Base-by-base conservation (phyloP, 2,797 vertebrate species). In the Chaenodraco wilsoni region DNA sequence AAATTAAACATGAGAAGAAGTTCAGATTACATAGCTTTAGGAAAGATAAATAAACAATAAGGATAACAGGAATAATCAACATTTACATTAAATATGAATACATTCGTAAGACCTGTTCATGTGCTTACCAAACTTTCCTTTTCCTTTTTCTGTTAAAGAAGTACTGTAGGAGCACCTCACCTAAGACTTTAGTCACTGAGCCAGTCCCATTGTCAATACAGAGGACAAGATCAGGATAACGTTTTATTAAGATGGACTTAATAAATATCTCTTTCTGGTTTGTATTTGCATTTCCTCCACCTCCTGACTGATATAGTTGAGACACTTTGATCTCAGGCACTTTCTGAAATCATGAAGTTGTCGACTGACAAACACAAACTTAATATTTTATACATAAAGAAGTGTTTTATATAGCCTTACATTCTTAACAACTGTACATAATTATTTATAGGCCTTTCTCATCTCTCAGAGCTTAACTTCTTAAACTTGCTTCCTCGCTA, bases 291-390 rank as follows among this genome's bases (percentile, higher is more conserved):
- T 68, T 61, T 64, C 9, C 45, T 68, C 83, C 17, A 45, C 40
- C 64, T 86, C 57, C 66, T 59, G 8, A 74, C 13, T 52, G 55
- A 59, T 81, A 78, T 83, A 61, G 70, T 80, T 65, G 87, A 88
- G 86, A 88, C 75, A 72, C 71, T 64, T 69, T 71, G 75, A 87
- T 89, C 83, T 91, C 88, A 95, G 93, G 93, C 93, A 95, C 94
- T 94, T 94, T 88, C 88, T 89, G 82, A 89, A 87, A 83, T 91
- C 84, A 87, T 74, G 72, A 85, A 74, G 61, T 84, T 74, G 46
- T 57, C 51, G 49, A 79, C 70, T 48, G 37, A 83, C 54, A 37
- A 78, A 80, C 54, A 84, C 46, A 75, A 80, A 84, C 16, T 74
- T 57, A 57, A 50, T 64, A 72, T 71, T 78, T 74, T 63, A 78